These are phyloP conservation scores for Dendroctonus valens DNA, from an alignment of 1,140 invertebrate species.

Conservation along the genomic window DNA sequence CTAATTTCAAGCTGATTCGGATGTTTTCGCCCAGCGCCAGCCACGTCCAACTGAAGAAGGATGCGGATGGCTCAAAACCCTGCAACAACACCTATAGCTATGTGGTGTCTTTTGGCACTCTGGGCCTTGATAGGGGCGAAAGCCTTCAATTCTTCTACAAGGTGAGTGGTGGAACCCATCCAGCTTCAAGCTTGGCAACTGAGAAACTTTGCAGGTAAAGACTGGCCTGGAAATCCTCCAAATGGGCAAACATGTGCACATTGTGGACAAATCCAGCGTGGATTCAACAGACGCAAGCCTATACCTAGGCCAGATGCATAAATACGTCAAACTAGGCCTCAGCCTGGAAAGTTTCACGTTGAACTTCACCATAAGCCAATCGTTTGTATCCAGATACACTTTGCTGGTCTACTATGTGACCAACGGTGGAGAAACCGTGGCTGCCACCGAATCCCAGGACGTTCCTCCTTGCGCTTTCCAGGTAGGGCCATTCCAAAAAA, in stretches of 20 bases:
- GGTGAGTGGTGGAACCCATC: no score
- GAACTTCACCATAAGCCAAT: conserved; percentile 37
- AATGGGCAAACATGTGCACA: conserved; percentile 33
- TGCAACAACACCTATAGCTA: conserved; percentile 36
- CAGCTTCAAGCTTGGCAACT: conserved; percentile 2
- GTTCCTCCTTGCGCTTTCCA: conserved; percentile 18
- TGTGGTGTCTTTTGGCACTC: conserved; percentile 39
- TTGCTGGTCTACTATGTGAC: conserved; percentile 40
- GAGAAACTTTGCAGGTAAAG: conserved; percentile 28
- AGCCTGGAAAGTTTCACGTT: conserved; percentile 35
- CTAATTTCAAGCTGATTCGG: conserved; percentile 34
- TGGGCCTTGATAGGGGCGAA: conserved; percentile 20
- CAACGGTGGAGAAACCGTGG: conserved; percentile 37
- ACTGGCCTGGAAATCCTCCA: conserved; percentile 29
- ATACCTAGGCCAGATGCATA: conserved; percentile 33
- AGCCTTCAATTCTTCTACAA: no score
- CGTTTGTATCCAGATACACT: conserved; percentile 34
- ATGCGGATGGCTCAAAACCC: conserved; percentile 20
- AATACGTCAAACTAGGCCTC: conserved; percentile 33
- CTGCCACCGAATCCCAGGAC: conserved; percentile 32
- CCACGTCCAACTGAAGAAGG: conserved; percentile 38
- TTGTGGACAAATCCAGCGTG: conserved; percentile 26
- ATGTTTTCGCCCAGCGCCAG: conserved; percentile 40
- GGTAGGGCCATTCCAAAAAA: no score
- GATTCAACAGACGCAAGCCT: no score